phyloP scores from a whole-genome alignment of 2,888 invertebrate species.

The Andrena praecox region DNA sequence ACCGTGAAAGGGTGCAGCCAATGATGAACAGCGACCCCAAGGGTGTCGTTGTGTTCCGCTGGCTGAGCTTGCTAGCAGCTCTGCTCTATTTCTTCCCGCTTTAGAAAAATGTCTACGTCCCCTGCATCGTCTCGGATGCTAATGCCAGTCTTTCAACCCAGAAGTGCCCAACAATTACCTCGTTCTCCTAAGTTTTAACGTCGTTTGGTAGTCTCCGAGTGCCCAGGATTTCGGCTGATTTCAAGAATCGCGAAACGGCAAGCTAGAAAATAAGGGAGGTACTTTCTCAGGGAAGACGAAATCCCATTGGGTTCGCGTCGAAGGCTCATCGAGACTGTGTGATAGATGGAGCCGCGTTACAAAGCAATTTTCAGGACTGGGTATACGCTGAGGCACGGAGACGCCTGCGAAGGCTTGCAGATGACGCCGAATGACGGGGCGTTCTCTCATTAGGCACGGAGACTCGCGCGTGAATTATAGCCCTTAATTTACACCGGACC shows the following conservation, averaged over 20 bases:
- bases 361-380: constrained; percentile 62
- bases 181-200: constrained; percentile 30
- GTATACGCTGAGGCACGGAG: constrained; percentile 2
- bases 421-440: constrained; percentile 74
- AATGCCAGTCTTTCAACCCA: constrained; percentile 38
- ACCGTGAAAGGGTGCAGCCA: constrained; percentile 77
- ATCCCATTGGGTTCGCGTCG: constrained; percentile 20
- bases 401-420: constrained; percentile 73
- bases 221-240: background rate
- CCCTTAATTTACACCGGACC: constrained; percentile 73
- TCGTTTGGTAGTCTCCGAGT: background rate
- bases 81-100: constrained; percentile 52
- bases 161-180: constrained; percentile 38
- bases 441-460: constrained; percentile 71
- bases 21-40: constrained; percentile 75
- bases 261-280: constrained; percentile 13
- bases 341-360: constrained; percentile 68
- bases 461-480: constrained; percentile 72
- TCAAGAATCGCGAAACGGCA: background rate
- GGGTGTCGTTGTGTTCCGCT: constrained; percentile 67
- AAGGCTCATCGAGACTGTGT: constrained; percentile 38
- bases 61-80: constrained; percentile 30
- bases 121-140: constrained; percentile 38
- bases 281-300: constrained; percentile 18
- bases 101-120: constrained; percentile 36